Evolutionary conservation across 2,797 vertebrate species (phyloP).

Genomic region (Tachyglossus aculeatus): DNA sequence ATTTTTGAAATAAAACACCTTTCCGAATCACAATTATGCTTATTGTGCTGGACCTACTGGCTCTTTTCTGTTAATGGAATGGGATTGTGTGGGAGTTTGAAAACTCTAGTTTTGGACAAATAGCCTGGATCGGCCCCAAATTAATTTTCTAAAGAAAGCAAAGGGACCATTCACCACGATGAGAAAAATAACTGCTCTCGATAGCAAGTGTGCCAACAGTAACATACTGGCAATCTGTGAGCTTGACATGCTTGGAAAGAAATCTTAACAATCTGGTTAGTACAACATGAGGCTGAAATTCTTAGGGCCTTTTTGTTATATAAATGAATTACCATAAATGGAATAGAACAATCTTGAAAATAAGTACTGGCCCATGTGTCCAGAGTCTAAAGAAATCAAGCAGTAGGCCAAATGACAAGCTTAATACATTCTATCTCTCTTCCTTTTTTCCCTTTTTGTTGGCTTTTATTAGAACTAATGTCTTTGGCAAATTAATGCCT

Average conservation of each 20-base stretch:
- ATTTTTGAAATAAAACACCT: neutral
- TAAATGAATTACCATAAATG: neutral
- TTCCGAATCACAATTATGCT: neutral
- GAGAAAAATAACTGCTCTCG: neutral
- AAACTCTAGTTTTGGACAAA: neutral
- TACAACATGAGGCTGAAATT: neutral
- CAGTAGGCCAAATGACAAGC: constrained; percentile 21
- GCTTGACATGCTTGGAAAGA: constrained; percentile 5
- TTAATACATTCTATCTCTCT: constrained; percentile 6
- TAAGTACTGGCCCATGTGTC: neutral
- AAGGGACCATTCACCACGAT: neutral
- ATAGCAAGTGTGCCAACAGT: neutral
- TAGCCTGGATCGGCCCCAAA: neutral
- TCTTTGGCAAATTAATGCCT: no score
- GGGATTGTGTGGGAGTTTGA: neutral
- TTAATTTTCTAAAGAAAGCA: neutral
- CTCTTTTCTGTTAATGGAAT: neutral
- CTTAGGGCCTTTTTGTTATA: neutral
- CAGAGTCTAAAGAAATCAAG: constrained; percentile 27
- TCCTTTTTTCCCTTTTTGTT: neutral
- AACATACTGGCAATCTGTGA: neutral
- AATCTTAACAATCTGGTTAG: neutral
- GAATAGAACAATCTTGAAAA: neutral
- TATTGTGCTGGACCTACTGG: neutral
- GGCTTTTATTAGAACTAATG: neutral